Conservation (phyloP, 37 sponge, comb jelly and placozoan genomes). For the Eunapius fragilis region DNA sequence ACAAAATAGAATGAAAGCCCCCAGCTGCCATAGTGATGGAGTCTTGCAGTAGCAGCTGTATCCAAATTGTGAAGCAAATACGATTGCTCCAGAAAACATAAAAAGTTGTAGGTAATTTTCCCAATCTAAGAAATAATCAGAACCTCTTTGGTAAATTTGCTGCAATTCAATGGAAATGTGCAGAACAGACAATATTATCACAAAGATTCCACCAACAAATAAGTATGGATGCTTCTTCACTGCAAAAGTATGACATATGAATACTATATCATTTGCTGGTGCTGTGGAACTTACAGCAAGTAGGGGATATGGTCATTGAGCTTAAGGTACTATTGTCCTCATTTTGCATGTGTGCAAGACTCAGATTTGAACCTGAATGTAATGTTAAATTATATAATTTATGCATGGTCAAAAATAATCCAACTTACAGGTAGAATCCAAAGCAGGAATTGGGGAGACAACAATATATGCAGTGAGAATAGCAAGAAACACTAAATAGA, state of each 20-base stretch:
- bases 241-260: background rate
- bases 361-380: background rate
- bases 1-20: constrained; percentile 26
- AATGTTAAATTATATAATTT: too few species aligned
- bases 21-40: constrained; percentile 32
- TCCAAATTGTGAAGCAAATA: background rate
- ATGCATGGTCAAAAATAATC: too few species aligned
- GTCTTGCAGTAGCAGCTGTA: constrained; percentile 7
- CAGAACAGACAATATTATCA: background rate
- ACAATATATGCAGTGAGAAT: background rate
- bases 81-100: background rate
- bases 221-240: background rate
- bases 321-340: too few species aligned
- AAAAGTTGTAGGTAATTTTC: constrained; percentile 32
- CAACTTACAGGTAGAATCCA: background rate
- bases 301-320: too few species aligned
- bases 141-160: background rate
- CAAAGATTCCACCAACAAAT: background rate
- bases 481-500: background rate
- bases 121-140: constrained; percentile 19
- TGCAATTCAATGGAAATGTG: background rate
- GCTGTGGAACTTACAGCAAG: background rate
- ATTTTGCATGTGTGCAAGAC: too few species aligned
- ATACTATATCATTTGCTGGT: background rate
- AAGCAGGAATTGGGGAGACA: background rate